Conservation (phyloP, 2,797 vertebrate genomes). For the Buceros bicornis region DNA sequence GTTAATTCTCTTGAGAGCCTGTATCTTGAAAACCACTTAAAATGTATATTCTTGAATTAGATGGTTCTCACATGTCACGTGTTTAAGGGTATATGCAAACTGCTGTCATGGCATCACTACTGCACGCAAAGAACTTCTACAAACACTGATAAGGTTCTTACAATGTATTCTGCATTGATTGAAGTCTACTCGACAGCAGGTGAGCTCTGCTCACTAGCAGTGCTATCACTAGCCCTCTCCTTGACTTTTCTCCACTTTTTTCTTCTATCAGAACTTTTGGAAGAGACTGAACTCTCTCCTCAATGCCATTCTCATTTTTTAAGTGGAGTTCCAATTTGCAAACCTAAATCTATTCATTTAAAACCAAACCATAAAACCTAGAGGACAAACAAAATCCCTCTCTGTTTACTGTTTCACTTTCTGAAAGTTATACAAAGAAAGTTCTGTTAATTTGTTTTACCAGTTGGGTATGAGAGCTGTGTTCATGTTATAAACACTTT, state of each 20-base stretch:
- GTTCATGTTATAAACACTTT: neutral
- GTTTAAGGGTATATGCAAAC: neutral
- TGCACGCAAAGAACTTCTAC: neutral
- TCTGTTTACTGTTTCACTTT: neutral
- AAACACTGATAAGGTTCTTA: neutral
- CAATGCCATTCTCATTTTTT: neutral
- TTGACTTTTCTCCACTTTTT: neutral
- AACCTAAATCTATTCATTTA: neutral
- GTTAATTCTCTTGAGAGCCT: neutral
- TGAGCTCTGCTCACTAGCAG: neutral
- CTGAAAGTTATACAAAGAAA: neutral
- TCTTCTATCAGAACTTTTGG: neutral
- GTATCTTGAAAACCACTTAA: neutral
- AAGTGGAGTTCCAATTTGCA: neutral
- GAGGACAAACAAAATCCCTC: neutral
- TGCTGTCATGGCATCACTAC: neutral
- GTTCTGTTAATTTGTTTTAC: neutral
- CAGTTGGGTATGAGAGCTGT: neutral
- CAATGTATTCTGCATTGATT: neutral
- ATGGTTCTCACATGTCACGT: neutral
- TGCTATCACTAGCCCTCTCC: neutral
- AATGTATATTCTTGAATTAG: neutral
- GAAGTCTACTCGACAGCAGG: neutral
- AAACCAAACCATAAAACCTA: neutral
- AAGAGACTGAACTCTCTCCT: neutral